phyloP scores from a whole-genome alignment of 2,888 invertebrate species.

The Vanessa cardui region DNA sequence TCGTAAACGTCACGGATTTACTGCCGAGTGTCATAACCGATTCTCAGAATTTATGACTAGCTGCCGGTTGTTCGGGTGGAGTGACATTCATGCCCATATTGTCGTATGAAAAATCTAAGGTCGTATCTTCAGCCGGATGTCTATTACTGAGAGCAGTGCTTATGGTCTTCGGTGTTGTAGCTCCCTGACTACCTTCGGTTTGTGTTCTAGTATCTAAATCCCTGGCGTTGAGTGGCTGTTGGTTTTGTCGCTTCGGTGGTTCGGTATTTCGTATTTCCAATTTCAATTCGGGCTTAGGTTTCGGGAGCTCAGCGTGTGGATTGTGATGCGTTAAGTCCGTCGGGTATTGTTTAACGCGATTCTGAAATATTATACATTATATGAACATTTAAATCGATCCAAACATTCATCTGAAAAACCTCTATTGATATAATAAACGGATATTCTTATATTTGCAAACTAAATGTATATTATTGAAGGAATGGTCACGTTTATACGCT shows the following conservation, averaged over 20 bases:
- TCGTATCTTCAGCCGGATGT: slow-evolving; percentile 89
- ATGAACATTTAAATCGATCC: too few relatives aligned
- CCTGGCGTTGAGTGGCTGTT: slow-evolving; percentile 66
- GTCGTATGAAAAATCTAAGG: slow-evolving; percentile 90
- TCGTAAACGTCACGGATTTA: slow-evolving; percentile 49
- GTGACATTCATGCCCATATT: slow-evolving; percentile 89
- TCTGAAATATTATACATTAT: slow-evolving; percentile 53
- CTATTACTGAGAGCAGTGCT: slow-evolving; percentile 88
- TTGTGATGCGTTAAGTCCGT: slow-evolving; percentile 74
- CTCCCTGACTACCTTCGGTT: slow-evolving; percentile 80
- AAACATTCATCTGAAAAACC: too few relatives aligned
- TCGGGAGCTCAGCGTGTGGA: slow-evolving; percentile 74
- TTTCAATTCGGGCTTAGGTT: slow-evolving; percentile 70
- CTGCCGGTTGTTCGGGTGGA: slow-evolving; percentile 74
- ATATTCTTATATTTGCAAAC: too few relatives aligned
- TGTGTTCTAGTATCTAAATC: slow-evolving; percentile 70
- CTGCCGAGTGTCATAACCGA: slow-evolving; percentile 50
- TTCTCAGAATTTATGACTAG: slow-evolving; percentile 69
- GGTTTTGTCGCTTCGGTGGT: slow-evolving; percentile 59
- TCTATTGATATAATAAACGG: too few relatives aligned
- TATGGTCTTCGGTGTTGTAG: slow-evolving; percentile 85
- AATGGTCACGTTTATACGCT: too few relatives aligned
- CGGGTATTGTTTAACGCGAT: slow-evolving; percentile 74
- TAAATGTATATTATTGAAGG: too few relatives aligned
- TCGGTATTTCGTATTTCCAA: slow-evolving; percentile 72